phyloP scores from a whole-genome alignment of 2,797 vertebrate species.

The Pelochelys cantorii region DNA sequence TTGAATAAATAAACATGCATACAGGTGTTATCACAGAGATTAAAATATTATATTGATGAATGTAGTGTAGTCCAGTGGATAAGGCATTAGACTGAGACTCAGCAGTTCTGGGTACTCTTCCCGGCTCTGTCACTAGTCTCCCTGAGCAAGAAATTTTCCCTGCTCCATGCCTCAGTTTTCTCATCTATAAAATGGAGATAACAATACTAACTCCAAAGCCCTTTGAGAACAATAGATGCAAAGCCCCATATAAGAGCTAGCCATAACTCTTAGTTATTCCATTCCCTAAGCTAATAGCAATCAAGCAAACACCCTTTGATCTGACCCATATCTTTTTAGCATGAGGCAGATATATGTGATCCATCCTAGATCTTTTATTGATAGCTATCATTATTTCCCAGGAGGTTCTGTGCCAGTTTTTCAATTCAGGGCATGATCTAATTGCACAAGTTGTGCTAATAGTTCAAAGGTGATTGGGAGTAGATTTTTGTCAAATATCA shows the following conservation, averaged over 20 bases:
- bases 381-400: constrained; percentile 31
- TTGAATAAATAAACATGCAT: accelerated
- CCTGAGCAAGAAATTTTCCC: accelerated
- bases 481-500: constrained; percentile 12
- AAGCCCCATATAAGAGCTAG: constrained; percentile 22
- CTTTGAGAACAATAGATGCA: background rate
- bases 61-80: background rate
- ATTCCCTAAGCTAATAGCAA: constrained; percentile 10
- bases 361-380: constrained; percentile 34
- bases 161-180: background rate
- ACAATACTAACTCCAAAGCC: constrained; percentile 29
- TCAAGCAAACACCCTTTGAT: constrained; percentile 21
- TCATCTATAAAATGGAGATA: background rate
- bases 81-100: background rate
- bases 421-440: constrained; percentile 36
- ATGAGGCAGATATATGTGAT: constrained; percentile 35
- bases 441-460: constrained; percentile 51
- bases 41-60: background rate
- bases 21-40: background rate
- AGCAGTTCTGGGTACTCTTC: background rate
- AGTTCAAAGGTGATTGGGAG: constrained; percentile 53
- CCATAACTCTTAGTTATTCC: constrained; percentile 28
- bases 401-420: constrained; percentile 44
- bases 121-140: background rate
- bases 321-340: constrained; percentile 40